phyloP scores from a whole-genome alignment of 2,797 vertebrate species.

The Taeniopygia guttata region DNA sequence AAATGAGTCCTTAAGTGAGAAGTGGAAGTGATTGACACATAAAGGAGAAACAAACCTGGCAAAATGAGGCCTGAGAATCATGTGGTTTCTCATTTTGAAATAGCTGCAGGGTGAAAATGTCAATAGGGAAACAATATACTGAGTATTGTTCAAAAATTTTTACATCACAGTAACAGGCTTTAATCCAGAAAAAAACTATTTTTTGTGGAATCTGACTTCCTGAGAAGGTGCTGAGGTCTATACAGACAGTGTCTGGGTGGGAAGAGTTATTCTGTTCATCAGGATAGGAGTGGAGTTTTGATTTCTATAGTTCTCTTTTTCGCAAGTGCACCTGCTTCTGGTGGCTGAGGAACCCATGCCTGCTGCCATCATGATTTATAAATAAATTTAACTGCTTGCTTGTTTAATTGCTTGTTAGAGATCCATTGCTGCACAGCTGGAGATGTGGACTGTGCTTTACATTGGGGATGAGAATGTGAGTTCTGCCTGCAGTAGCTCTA shows the following conservation, averaged over 20 bases:
- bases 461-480: background rate
- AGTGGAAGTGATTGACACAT: background rate
- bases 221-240: background rate
- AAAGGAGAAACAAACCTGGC: background rate
- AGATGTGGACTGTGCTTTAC: background rate
- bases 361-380: background rate
- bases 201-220: background rate
- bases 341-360: background rate
- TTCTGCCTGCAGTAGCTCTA: background rate
- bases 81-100: background rate
- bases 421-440: background rate
- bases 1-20: background rate
- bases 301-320: background rate
- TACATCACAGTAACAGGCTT: background rate
- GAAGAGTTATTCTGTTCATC: background rate
- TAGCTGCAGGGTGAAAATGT: background rate
- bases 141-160: background rate
- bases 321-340: background rate
- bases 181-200: background rate
- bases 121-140: background rate
- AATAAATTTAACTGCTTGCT: background rate
- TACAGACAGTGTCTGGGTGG: background rate
- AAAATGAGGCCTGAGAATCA: background rate
- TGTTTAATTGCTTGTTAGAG: background rate
- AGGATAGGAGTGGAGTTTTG: background rate